Evolutionary conservation across 1,140 invertebrate genomes (phyloP).

Genomic region (Drosophila suzukii): DNA sequence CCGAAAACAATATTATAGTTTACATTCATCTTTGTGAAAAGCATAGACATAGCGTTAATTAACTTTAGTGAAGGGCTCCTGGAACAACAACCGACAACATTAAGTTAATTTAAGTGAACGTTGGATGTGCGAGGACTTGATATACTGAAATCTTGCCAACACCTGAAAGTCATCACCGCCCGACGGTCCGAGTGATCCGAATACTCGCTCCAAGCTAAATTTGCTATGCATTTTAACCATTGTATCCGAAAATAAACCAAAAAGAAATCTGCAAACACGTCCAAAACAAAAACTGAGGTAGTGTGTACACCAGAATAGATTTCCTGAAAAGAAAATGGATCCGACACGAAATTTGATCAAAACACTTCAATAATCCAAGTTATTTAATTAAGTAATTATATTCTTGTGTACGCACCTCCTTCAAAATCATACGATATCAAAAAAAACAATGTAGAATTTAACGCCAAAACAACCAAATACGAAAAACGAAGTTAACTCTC

Average conservation of each 20-base stretch:
- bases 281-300: slow-evolving; percentile 12
- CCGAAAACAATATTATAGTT: slow-evolving; percentile 10
- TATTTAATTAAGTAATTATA: slow-evolving; percentile 2
- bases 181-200: slow-evolving; percentile 1
- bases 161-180: slow-evolving; percentile 11
- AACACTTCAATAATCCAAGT: not conserved
- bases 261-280: slow-evolving; percentile 34
- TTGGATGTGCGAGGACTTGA: slow-evolving; percentile 8
- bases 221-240: slow-evolving; percentile 39
- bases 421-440: slow-evolving; percentile 37
- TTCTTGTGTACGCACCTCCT: slow-evolving; percentile 21
- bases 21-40: slow-evolving; percentile 9
- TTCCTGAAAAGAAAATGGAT: slow-evolving; percentile 8
- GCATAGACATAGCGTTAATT: slow-evolving; percentile 27
- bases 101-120: slow-evolving; percentile 22
- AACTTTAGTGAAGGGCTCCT: slow-evolving; percentile 9
- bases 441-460: slow-evolving; percentile 40
- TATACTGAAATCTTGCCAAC: slow-evolving; percentile 35
- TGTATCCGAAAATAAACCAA: slow-evolving; percentile 16
- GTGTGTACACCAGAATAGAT: slow-evolving; percentile 21
- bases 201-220: slow-evolving; percentile 26
- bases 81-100: slow-evolving; percentile 17
- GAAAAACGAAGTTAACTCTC: slow-evolving; percentile 39
- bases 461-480: slow-evolving; percentile 49
- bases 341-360: not conserved